Base-by-base conservation (phyloP, 2,113 vertebrate species). In the Anarrhichthys ocellatus region DNA sequence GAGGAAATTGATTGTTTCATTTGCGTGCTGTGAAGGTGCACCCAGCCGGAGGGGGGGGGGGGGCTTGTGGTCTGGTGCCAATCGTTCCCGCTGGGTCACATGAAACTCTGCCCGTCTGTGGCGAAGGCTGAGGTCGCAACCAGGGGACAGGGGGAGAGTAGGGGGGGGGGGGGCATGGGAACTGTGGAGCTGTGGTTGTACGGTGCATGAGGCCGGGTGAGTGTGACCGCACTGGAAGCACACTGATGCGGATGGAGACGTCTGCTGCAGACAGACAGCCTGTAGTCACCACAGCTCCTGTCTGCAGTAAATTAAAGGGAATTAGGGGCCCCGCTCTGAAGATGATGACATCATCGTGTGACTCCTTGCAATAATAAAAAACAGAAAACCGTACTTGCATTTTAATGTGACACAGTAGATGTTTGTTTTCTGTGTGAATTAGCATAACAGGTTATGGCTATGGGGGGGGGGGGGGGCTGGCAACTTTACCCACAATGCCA, bases 281-380 rank as follows among this genome's bases (percentile, higher is more conserved):
- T 71, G 50, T 77, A 74, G 74, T 67, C 72, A 73, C 89, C 85
- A 17, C 84, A 83, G 87, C 92, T 92, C 81, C 91, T 67, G 89
- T 87, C 90, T 92, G 90, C 88, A 87, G 82, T 82, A 46, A 91
- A 90, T 90, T 89, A 89, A 77, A 69, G 61, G 88, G 74, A 89
- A 88, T 92, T 87, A 88, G 85, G 86, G 85, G 76, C 81, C 86
- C 81, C 6, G 24, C 76, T 38, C 72, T 88, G 80, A 93, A 84
- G 80, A 81, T 81, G 7, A 90, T 94, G 93, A 94, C 92, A 88
- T 94, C 93, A 92, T 84, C 68, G 71, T 58, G 71, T 81, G 91
- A 88, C 62, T 89, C 77, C 79, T 76, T 73, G 78, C 38, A 78
- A 91, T 92, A 89, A 32, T 32, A 93, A 91, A 89, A 81, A 89